phyloP scores from a whole-genome alignment of 2,888 invertebrate genomes.

The Agrilus cyanescens region DNA sequence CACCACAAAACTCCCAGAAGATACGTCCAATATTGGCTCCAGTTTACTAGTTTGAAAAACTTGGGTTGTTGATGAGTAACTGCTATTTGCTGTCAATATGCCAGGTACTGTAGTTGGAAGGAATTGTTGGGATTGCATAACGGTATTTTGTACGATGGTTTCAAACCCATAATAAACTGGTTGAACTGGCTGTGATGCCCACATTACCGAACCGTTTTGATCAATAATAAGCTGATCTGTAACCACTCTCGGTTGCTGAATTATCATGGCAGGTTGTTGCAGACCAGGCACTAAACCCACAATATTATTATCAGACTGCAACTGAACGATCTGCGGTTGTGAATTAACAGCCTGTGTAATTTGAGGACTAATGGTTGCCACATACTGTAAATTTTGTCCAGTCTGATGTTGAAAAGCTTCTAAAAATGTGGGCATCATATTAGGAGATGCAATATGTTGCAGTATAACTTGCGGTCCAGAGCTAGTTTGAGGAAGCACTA shows the following conservation, averaged over 20 bases:
- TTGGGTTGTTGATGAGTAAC: constrained; percentile 74
- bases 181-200: constrained; percentile 46
- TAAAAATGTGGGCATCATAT: constrained; percentile 50
- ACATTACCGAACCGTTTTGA: constrained; percentile 32
- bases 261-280: constrained; percentile 31
- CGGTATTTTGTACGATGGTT: constrained; percentile 78
- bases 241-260: constrained; percentile 28
- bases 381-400: constrained; percentile 63
- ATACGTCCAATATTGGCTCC: constrained; percentile 67
- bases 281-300: constrained; percentile 30
- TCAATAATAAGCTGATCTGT: constrained; percentile 32
- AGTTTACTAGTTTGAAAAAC: constrained; percentile 78
- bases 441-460: constrained; percentile 43
- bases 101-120: constrained; percentile 72
- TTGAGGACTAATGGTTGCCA: constrained; percentile 52
- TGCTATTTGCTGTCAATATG: constrained; percentile 67
- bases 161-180: constrained; percentile 75
- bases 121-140: constrained; percentile 82
- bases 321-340: constrained; percentile 35
- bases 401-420: constrained; percentile 59
- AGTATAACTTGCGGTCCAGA: constrained; percentile 50
- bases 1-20: constrained; percentile 54
- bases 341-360: constrained; percentile 21
- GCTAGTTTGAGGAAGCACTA: constrained; percentile 15
- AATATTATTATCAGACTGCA: constrained; percentile 35